A percentile compares a stretch with the other conserved stretches of the same genome.
Evolutionary conservation across 2,888 invertebrate species (phyloP).

Genomic region (Sericinus montela): DNA sequence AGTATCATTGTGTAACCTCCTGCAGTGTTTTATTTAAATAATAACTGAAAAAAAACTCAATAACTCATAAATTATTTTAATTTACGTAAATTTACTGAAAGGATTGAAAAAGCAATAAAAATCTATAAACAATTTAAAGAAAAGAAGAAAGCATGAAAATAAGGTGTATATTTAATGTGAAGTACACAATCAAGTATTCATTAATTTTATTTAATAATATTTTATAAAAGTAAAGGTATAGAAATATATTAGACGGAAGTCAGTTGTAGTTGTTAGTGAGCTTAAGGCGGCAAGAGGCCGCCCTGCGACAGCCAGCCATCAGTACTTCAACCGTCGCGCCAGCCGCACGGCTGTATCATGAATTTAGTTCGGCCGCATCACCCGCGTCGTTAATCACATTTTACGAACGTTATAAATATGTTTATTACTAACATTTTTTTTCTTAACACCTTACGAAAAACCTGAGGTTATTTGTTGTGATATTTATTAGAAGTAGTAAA

Average conservation of each 20-base stretch:
- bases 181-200: no score
- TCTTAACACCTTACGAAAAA: conserved; percentile 16
- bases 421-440: conserved; percentile 37
- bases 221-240: no score
- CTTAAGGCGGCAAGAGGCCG: conserved; percentile 14
- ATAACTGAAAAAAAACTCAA: no score
- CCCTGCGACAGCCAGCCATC: conserved; percentile 33
- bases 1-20: no score
- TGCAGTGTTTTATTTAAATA: no score
- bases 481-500: conserved; percentile 29
- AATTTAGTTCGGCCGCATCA: conserved; percentile 33
- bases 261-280: neutral
- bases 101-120: no score
- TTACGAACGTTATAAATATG: conserved; percentile 54
- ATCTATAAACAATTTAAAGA: no score
- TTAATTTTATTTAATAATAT: no score
- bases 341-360: conserved; percentile 43
- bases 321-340: conserved; percentile 57
- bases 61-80: no score
- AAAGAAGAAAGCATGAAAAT: no score
- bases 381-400: conserved; percentile 56
- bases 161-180: no score
- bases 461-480: conserved; percentile 23
- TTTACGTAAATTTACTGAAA: no score
- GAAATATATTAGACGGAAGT: neutral